Conservation (phyloP, 2,113 vertebrate genomes). For the Ictidomys tridecemlineatus region DNA sequence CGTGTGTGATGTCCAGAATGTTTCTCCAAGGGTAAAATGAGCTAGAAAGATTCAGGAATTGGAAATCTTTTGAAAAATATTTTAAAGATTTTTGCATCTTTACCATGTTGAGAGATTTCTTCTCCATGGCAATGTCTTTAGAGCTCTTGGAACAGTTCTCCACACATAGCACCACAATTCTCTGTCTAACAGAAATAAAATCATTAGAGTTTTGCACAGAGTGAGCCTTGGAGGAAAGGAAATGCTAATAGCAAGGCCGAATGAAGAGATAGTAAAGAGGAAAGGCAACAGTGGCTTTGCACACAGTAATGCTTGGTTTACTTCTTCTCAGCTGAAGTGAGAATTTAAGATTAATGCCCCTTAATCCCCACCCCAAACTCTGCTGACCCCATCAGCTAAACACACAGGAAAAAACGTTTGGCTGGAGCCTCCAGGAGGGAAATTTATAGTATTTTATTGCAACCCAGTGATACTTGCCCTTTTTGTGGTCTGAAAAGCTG, state of each 20-base stretch:
- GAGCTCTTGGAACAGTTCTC: neutral
- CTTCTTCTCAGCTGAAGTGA: neutral
- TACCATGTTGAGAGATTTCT: neutral
- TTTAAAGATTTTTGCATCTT: neutral
- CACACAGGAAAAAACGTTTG: neutral
- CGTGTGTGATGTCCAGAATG: neutral
- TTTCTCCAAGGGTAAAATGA: neutral
- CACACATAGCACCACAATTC: rapidly evolving
- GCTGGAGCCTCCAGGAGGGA: neutral
- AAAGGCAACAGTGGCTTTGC: neutral
- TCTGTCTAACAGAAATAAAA: neutral
- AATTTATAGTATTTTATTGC: neutral
- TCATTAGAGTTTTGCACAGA: neutral
- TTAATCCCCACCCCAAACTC: neutral
- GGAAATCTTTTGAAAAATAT: neutral
- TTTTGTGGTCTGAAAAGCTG: neutral
- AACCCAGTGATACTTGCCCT: neutral
- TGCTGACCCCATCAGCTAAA: neutral
- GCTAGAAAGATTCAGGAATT: neutral
- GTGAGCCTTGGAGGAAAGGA: neutral
- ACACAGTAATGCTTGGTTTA: neutral
- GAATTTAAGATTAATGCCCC: neutral
- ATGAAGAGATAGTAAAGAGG: neutral
- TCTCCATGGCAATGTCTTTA: neutral
- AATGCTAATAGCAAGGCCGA: neutral